A percentile compares a stretch with the other conserved stretches of the same genome.
phyloP scores from a whole-genome alignment of 2,888 invertebrate genomes.

The Nomada ruficornis region DNA sequence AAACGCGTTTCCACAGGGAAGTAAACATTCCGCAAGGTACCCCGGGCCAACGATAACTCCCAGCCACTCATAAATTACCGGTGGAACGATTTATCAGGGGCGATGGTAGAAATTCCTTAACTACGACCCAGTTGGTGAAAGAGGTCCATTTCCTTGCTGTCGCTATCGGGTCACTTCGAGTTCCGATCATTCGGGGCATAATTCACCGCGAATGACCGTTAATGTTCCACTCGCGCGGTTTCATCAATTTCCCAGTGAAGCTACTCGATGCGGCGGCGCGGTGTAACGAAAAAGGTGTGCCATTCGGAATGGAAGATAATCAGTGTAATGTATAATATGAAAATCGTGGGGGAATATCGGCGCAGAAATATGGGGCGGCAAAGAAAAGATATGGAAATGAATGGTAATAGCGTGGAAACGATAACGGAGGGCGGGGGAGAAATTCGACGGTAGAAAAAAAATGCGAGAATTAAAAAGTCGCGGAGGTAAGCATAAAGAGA shows the following conservation, averaged over 20 bases:
- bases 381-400: too few relatives aligned
- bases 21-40: constrained; percentile 52
- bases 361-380: too few relatives aligned
- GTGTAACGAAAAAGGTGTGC: neutral
- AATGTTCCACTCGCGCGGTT: constrained; percentile 68
- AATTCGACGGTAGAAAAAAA: too few relatives aligned
- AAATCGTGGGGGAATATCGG: too few relatives aligned
- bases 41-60: constrained; percentile 33
- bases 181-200: constrained; percentile 69
- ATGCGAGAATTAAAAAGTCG: neutral
- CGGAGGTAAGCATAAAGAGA: neutral
- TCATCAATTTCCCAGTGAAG: constrained; percentile 73
- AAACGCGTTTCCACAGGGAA: constrained; percentile 34
- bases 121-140: constrained; percentile 12
- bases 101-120: constrained; percentile 45
- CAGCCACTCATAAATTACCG: constrained; percentile 49
- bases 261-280: neutral
- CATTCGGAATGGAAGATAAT: neutral
- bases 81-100: constrained; percentile 47
- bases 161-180: constrained; percentile 41
- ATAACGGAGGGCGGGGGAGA: neutral
- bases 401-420: too few relatives aligned
- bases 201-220: constrained; percentile 76
- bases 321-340: too few relatives aligned
- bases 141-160: constrained; percentile 41